Base-by-base conservation (phyloP, 1,140 invertebrate genomes). In the Drosophila arawakana region DNA sequence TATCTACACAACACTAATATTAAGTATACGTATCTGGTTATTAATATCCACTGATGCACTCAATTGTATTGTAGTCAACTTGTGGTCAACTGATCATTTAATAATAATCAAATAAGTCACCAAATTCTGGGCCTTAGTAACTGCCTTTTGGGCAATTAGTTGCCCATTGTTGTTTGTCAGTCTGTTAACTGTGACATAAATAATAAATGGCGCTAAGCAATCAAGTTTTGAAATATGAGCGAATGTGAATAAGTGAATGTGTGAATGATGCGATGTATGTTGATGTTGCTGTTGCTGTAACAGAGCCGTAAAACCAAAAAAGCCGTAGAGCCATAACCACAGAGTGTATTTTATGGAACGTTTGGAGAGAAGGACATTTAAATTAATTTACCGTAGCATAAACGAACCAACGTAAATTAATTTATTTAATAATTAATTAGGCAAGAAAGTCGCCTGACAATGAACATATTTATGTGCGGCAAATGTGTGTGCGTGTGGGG, bases 391-490 rank as follows among this genome's bases (percentile, higher is more conserved):
- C 80, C 75, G 46, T 41, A 37, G 58, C 73, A 76, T 76, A 72
- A 79, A 76, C 69, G 73, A 73, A 73, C 63, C 73, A 59, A 78
- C 70, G 73, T 67, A 90, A 89, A 89, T 89, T 89, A 89, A 89
- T 90, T 89, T 84, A 90, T 89, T 89, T 78, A 89, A 89, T 89
- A 89, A 89, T 89, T 89, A 89, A 89, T 89, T 89, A 79, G 78
- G 72, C 84, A 90, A 89, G 84, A 85, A 89, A 89, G 66, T 89
- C 60, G 49, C 62, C 9, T 74, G 85, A 90, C 78, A 81, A 78
- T 72, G 65, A 84, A 57, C 78, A 89, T 88, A 89, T 89, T 84
- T 84, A 68, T 82, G 76, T 79, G 82, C 70, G 73, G 54, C 37
- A 21, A 59, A 54, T 50, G 37, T 52, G 35, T 61, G 49, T 52